Percentiles rank a stretch among this genome's conserved stretches.
These are phyloP conservation scores for Patella ulyssiponensis DNA, from an alignment of 2,888 invertebrate genomes.

Conservation along the genomic window DNA sequence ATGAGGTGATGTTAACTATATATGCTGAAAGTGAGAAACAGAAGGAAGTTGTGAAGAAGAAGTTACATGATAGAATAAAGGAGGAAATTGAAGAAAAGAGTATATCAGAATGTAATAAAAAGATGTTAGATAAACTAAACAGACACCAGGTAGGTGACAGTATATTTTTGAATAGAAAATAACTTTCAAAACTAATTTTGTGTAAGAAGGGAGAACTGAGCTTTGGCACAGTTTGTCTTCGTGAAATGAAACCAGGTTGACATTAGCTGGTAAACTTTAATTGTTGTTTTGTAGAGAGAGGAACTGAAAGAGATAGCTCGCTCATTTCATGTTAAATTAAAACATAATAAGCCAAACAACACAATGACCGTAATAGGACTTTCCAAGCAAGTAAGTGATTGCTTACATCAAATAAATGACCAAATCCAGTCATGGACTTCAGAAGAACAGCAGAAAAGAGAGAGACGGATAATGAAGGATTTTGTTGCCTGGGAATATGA, in stretches of 20 bases:
- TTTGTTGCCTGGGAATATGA: slow-evolving; percentile 21
- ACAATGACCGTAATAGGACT: slow-evolving; percentile 11
- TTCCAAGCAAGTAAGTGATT: background rate
- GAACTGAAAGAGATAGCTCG: slow-evolving; percentile 9
- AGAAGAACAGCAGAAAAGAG: background rate
- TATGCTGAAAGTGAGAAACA: slow-evolving; percentile 6
- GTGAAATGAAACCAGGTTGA: too few relatives aligned
- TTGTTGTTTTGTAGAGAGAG: background rate
- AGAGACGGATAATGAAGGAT: background rate
- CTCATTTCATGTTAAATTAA: background rate
- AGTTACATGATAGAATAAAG: background rate
- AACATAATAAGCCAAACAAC: background rate
- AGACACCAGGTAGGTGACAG: background rate
- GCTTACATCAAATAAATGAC: slow-evolving; percentile 10
- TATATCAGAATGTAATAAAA: background rate
- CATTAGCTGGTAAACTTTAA: background rate
- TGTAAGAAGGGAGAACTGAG: too few relatives aligned
- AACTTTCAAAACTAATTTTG: too few relatives aligned
- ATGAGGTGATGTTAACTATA: slow-evolving; percentile 14
- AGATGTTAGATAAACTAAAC: slow-evolving; percentile 15
- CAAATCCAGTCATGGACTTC: slow-evolving; percentile 6
- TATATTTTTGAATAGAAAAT: too few relatives aligned
- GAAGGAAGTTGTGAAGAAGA: background rate
- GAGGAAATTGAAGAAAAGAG: slow-evolving; percentile 20
- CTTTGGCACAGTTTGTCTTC: too few relatives aligned